Evolutionary conservation across 2,113 vertebrate species (phyloP), one percentile per base, ranked within the genome.

Genomic region (Poeciliopsis turrubarensis): DNA sequence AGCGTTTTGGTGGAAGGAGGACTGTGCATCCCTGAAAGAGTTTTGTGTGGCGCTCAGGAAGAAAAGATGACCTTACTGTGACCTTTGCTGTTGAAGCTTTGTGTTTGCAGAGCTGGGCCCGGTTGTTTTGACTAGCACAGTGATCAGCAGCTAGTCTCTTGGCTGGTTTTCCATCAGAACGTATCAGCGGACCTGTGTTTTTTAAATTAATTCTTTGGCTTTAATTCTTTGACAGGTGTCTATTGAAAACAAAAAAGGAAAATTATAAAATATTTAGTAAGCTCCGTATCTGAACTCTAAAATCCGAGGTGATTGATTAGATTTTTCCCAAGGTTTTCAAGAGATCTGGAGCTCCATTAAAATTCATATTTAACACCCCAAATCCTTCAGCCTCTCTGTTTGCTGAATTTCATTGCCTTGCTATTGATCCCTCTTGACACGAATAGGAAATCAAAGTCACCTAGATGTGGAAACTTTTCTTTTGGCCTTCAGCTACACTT

Each of bases 391-490:
- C 77, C 60, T 79, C 61, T 79, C 63, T 78, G 65, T 76, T 85
- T 71, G 77, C 73, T 76, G 76, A 44, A 73, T 84, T 82, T 60
- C 65, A 60, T 37, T 78, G 63, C 72, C 66, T 61, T 69, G 0
- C 60, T 77, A 89, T 92, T 30, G 84, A 91, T 86, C 66, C 73
- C 72, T 74, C 76, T 32, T 27, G 11, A 32, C 77, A 75, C 29
- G 41, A 85, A 86, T 80, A 64, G 78, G 69, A 89, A 91, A 92
- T 89, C 87, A 89, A 91, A 91, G 87, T 88, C 77, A 86, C 77
- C 77, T 64, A 74, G 63, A 81, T 85, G 84, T 83, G 70, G 74
- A 82, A 88, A 86, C 81, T 86, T 75, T 67, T 71, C 54, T 54
- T 44, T 71, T 82, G 81, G 86, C 88, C 83, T 71, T 75, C 65